Evolutionary conservation across 1,140 invertebrate genomes (phyloP).

Genomic region (Dryas iulia): DNA sequence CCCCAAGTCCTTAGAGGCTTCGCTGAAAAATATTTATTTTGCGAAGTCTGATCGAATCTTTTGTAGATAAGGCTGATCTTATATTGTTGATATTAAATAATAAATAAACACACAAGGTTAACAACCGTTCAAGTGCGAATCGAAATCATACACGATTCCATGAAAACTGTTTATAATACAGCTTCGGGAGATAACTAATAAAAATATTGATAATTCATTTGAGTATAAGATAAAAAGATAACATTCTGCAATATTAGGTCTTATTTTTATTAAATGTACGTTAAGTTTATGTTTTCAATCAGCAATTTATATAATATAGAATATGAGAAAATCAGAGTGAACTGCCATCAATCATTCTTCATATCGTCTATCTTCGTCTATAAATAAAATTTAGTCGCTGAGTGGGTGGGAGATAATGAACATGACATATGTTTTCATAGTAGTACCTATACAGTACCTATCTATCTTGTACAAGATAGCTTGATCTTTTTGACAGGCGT

Average conservation of each 20-base stretch:
- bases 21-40: slow-evolving; percentile 29
- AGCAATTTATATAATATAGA: no score
- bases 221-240: background rate
- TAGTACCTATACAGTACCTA: no score
- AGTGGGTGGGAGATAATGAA: no score
- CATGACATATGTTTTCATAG: no score
- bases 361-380: no score
- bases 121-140: background rate
- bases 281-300: no score
- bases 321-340: no score
- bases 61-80: background rate
- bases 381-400: no score
- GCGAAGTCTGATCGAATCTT: slow-evolving; percentile 23
- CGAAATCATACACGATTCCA: background rate
- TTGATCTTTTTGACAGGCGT: no score
- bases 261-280: no score
- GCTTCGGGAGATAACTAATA: background rate
- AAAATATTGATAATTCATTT: background rate
- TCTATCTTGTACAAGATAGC: no score
- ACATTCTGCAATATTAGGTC: background rate
- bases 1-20: slow-evolving; percentile 21
- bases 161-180: background rate
- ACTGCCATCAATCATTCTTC: no score
- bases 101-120: background rate
- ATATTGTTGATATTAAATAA: background rate